Evolutionary conservation across 1,140 invertebrate species (phyloP).

Genomic region (Mya arenaria): DNA sequence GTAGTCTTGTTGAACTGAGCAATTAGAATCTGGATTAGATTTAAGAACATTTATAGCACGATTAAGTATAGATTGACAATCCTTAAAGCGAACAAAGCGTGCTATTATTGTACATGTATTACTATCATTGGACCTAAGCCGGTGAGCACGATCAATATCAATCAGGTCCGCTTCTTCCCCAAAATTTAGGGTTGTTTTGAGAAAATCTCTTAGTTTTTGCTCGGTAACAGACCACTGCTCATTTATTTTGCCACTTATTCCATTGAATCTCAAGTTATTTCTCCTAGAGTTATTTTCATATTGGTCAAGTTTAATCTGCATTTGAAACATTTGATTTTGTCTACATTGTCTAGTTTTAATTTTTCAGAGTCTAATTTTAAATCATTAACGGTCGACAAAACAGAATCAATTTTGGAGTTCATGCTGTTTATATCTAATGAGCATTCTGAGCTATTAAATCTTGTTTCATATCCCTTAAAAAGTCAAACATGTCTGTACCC

Average conservation of each 20-base stretch:
- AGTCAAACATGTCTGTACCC: no score
- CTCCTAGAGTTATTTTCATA: not conserved
- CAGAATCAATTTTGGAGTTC: not conserved
- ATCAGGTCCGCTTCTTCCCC: not conserved
- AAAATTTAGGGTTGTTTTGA: not conserved
- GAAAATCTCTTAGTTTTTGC: not conserved
- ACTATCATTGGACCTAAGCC: not conserved
- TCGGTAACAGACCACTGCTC: not conserved
- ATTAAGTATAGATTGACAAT: not conserved
- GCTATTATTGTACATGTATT: not conserved
- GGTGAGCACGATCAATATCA: slow-evolving; percentile 5
- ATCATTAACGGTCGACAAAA: not conserved
- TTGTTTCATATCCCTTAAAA: no score
- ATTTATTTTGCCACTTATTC: not conserved
- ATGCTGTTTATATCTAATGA: not conserved
- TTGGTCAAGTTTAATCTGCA: not conserved
- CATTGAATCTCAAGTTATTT: slow-evolving; percentile 4
- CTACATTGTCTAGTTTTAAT: not conserved
- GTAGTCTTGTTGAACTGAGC: not conserved
- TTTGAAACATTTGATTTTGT: not conserved
- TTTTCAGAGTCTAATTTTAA: not conserved
- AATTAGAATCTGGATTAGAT: not conserved
- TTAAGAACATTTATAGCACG: not conserved
- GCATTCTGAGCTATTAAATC: no score
- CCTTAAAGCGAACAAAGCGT: not conserved